Base-by-base conservation (phyloP, 2,797 vertebrate species). In the Xerus rutilus region DNA sequence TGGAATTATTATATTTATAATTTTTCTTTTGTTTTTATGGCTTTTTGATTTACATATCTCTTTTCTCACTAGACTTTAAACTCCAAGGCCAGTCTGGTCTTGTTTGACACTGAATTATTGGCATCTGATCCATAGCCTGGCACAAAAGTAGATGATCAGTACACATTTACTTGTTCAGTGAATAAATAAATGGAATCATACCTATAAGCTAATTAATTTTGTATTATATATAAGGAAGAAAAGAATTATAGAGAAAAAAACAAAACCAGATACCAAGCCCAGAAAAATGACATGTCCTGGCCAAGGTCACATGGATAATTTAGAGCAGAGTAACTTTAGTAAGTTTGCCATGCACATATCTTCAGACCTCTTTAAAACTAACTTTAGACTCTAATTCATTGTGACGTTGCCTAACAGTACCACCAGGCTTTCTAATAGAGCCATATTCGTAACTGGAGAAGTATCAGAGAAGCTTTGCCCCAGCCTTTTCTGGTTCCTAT, bases 31-130 rank as follows among this genome's bases (percentile, higher is more conserved):
- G 64, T 93, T 91, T 78, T 52, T 45, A 35, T 57, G 54, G 39
- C 64, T 64, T 93, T 93, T 81, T 65, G 25, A 54, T 78, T 70
- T 52, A 70, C 25, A 9, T 47, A 12, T 54, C 14, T 47, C 20
- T 96, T 65, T 85, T 73, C 45, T 39, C 52, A 67, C 45, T 73
- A 64, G 49, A 74, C 30, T 87, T 13, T 45, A 87, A 90, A 96
- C 20, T 59, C 76, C 35, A 69, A 92, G 52, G 20, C 47, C 69
- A 90, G 12, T 76, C 43, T n/a, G 13, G 21, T 74, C 18, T 52
- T 83, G 14, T 39, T 69, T 69, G 64, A 73, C 13, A 4, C 12
- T 73, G n/a, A 85, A 65, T 85, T 64, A n/a, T 6, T 13, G 10
- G 25, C 12, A 67, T 20, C 57, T 21, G 3, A 9, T 70, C 43